Evolutionary conservation across 2,113 vertebrate genomes (phyloP).

Genomic region (Etheostoma cragini): DNA sequence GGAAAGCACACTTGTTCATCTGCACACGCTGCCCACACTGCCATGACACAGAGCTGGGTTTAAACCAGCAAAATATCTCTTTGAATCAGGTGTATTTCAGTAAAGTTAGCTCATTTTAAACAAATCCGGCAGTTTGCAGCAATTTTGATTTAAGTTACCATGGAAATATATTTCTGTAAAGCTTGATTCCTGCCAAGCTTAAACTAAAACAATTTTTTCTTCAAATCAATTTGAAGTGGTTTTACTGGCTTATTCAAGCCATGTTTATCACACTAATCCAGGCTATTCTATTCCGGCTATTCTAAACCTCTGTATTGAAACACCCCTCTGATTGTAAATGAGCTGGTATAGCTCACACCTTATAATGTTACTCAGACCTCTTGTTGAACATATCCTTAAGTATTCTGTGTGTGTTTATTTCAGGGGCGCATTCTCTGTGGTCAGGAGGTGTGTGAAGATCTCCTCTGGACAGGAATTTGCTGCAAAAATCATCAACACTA

Average conservation of each 20-base stretch:
- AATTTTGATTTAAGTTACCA: not conserved
- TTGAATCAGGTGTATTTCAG: not conserved
- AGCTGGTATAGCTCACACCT: not conserved
- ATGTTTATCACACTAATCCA: not conserved
- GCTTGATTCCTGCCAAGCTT: not conserved
- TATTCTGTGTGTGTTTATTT: slow-evolving; percentile 74
- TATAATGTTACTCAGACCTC: not conserved
- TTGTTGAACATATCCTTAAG: not conserved
- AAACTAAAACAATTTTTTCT: not conserved
- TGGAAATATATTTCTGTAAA: not conserved
- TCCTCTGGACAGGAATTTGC: slow-evolving; percentile 97
- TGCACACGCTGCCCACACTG: too few relatives aligned
- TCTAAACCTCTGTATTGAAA: not conserved
- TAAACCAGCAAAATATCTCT: not conserved
- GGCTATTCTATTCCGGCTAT: not conserved
- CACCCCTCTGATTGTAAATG: not conserved
- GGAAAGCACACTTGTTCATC: too few relatives aligned
- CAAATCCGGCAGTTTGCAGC: not conserved
- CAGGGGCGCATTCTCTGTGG: slow-evolving; percentile 97
- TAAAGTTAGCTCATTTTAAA: not conserved
- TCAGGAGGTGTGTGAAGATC: slow-evolving; percentile 97
- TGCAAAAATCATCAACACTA: slow-evolving; percentile 99
- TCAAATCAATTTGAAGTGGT: not conserved
- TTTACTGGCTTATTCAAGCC: not conserved
- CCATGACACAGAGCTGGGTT: too few relatives aligned